Conservation (phyloP, 2,888 invertebrate species). For the Leptinotarsa peninsularis region DNA sequence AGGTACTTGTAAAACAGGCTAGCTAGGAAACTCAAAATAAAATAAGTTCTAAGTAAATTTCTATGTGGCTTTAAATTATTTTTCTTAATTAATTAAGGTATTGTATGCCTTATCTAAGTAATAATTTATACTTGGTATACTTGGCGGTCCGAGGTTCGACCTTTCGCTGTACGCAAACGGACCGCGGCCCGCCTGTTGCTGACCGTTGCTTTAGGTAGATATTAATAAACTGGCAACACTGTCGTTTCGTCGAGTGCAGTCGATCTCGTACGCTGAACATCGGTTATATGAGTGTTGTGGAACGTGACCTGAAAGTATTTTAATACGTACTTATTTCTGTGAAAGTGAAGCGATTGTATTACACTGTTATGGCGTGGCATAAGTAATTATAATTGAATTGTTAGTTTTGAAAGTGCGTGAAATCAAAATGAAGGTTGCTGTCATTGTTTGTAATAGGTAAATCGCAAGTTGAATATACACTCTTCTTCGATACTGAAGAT, state of each 20-base stretch:
- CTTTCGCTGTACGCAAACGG: no score
- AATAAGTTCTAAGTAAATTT: no score
- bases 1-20: no score
- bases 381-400: background rate
- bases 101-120: no score
- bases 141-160: no score
- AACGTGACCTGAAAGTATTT: conserved; percentile 8
- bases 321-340: conserved; percentile 1
- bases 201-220: no score
- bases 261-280: background rate
- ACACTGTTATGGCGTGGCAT: background rate
- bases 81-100: no score
- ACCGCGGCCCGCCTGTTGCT: no score
- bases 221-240: background rate
- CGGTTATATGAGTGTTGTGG: background rate
- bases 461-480: background rate
- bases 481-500: background rate
- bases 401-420: background rate
- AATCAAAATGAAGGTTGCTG: background rate
- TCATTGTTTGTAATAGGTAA: background rate
- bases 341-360: background rate
- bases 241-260: background rate
- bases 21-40: no score
- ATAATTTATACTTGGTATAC: no score
- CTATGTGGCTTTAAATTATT: no score